These are phyloP conservation scores for Dryocosmus kuriphilus DNA, from an alignment of 2,888 invertebrate species.

Conservation along the genomic window DNA sequence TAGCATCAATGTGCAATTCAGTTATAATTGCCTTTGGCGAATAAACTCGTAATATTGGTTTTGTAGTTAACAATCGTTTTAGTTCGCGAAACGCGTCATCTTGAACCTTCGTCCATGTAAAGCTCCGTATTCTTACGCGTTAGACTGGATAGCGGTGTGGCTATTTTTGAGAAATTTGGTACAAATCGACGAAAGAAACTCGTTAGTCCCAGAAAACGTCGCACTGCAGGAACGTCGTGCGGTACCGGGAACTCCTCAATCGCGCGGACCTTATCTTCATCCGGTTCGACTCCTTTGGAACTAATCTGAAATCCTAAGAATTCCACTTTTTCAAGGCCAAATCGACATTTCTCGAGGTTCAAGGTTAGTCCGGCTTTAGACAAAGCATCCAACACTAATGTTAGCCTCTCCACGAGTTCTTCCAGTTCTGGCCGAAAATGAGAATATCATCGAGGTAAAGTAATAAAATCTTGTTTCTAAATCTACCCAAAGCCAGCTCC, in stretches of 20 bases:
- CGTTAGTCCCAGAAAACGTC: too few relatives aligned
- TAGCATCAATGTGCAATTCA: too few relatives aligned
- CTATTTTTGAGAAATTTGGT: constrained; percentile 41
- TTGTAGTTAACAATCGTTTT: neutral
- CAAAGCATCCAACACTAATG: too few relatives aligned
- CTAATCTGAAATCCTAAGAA: constrained; percentile 44
- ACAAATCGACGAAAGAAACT: constrained; percentile 52
- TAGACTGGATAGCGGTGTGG: constrained; percentile 19
- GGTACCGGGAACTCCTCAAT: constrained; percentile 37
- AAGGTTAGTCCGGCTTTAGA: constrained; percentile 44
- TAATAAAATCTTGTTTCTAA: too few relatives aligned
- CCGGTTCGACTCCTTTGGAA: constrained; percentile 41
- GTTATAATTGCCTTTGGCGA: too few relatives aligned
- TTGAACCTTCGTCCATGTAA: too few relatives aligned
- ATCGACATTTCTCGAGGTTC: constrained; percentile 43
- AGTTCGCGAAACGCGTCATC: constrained; percentile 39
- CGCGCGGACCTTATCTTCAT: constrained; percentile 28
- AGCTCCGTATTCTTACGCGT: too few relatives aligned
- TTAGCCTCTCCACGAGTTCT: too few relatives aligned
- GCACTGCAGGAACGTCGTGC: constrained; percentile 40
- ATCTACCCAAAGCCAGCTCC: too few relatives aligned
- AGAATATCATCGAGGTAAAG: too few relatives aligned
- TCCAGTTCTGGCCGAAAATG: too few relatives aligned
- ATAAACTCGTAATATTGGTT: too few relatives aligned
- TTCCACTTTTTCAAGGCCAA: constrained; percentile 34